Evolutionary conservation across 2,797 vertebrate species (phyloP).

Genomic region (Siniperca undulata): DNA sequence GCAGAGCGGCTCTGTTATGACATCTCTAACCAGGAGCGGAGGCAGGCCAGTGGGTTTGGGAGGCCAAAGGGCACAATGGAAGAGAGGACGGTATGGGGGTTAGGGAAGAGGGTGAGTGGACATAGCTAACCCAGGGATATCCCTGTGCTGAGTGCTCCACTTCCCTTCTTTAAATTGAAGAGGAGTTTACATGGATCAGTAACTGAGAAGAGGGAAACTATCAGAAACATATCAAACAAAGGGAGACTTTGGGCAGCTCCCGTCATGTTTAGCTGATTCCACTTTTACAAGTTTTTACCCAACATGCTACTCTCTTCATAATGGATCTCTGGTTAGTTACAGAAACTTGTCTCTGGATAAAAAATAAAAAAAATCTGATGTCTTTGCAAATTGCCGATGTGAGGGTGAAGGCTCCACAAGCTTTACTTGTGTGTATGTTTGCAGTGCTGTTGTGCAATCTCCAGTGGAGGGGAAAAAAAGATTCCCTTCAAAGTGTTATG

Average conservation of each 20-base stretch:
- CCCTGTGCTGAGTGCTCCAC: conserved; percentile 1
- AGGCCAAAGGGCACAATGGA: conserved; percentile 37
- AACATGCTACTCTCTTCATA: neutral
- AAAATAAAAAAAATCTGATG: neutral
- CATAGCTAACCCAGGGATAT: conserved; percentile 38
- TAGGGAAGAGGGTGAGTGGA: conserved; percentile 12
- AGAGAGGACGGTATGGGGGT: neutral
- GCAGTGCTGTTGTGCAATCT: conserved; percentile 67
- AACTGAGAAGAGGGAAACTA: conserved; percentile 42
- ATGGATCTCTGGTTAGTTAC: conserved; percentile 15
- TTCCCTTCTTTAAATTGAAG: conserved; percentile 38
- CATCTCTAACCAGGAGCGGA: conserved; percentile 60
- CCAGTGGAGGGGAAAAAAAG: conserved; percentile 32
- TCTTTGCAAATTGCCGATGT: conserved; percentile 7
- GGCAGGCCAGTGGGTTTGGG: conserved; percentile 44
- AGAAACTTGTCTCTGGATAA: neutral
- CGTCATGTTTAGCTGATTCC: neutral
- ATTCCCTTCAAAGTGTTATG: conserved; percentile 25
- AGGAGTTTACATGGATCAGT: conserved; percentile 51
- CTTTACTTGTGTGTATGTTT: conserved; percentile 53
- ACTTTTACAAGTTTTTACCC: conserved; percentile 23
- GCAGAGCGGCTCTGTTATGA: conserved; percentile 53
- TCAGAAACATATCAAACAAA: conserved; percentile 50
- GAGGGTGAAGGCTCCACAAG: conserved; percentile 27
- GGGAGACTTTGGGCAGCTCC: neutral